These are phyloP conservation scores for Eretmocerus hayati DNA, from an alignment of 2,888 invertebrate species.

Conservation along the genomic window DNA sequence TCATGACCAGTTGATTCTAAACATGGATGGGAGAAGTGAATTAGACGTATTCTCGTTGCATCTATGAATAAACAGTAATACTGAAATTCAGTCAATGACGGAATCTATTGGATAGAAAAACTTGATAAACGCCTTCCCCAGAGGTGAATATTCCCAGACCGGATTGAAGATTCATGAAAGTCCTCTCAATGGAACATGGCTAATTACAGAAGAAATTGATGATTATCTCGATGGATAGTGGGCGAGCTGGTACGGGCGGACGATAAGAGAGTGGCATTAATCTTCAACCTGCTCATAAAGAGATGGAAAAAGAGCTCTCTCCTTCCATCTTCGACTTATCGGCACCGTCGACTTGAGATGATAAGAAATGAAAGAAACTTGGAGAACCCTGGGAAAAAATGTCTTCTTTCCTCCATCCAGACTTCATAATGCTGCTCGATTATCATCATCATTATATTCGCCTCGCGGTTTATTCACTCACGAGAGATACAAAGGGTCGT, in stretches of 20 bases:
- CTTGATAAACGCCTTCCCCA: too few species aligned
- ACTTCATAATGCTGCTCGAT: constrained; percentile 10
- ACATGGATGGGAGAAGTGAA: too few species aligned
- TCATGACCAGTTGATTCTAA: too few species aligned
- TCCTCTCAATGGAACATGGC: too few species aligned
- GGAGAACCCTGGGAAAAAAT: constrained; percentile 1
- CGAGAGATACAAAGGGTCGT: not conserved
- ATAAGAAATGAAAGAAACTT: not conserved
- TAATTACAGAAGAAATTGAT: constrained; percentile 11
- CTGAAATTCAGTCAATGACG: too few species aligned
- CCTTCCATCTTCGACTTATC: constrained; percentile 2
- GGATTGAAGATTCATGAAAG: too few species aligned
- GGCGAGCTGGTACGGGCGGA: not conserved
- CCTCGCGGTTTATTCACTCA: constrained; percentile 4
- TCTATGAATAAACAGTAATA: too few species aligned
- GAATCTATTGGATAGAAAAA: too few species aligned
- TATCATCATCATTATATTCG: constrained; percentile 8
- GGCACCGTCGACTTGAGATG: not conserved
- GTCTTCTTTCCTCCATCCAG: not conserved
- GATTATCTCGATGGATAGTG: constrained; percentile 5
- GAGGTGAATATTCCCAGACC: too few species aligned
- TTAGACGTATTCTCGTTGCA: too few species aligned
- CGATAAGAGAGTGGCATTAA: constrained; percentile 3
- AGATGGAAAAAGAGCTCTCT: not conserved
- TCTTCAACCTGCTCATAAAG: constrained; percentile 1